These are phyloP conservation scores for Zonitis immaculata DNA, from an alignment of 2,888 invertebrate genomes.

Conservation along the genomic window DNA sequence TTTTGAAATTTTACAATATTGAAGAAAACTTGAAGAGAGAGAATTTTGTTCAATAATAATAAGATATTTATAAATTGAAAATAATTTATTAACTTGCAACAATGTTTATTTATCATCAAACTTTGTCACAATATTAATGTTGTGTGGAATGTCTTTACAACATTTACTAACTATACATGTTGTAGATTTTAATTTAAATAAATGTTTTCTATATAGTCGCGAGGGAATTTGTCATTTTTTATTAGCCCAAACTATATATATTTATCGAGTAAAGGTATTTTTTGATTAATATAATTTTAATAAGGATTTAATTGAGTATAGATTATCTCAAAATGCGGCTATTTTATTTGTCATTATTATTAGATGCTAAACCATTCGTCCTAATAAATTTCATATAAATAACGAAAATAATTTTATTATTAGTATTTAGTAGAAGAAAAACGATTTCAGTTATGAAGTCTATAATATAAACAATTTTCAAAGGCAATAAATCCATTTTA, in stretches of 20 bases:
- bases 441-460: conserved; percentile 4
- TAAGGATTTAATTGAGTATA: conserved; percentile 15
- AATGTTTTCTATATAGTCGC: background rate
- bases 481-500: conserved; percentile 42
- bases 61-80: background rate
- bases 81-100: background rate
- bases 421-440: background rate
- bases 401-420: conserved; percentile 4
- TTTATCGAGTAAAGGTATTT: too few species aligned
- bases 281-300: conserved; percentile 10
- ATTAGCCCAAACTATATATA: background rate
- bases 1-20: background rate
- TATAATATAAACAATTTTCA: conserved; percentile 23
- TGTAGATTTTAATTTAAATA: background rate
- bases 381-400: conserved; percentile 7
- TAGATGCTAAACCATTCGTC: conserved; percentile 5
- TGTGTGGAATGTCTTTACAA: background rate
- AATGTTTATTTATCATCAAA: background rate
- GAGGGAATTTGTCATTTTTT: background rate
- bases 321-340: conserved; percentile 4
- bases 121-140: background rate
- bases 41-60: background rate
- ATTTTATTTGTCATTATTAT: conserved; percentile 10
- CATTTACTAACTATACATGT: too few species aligned
- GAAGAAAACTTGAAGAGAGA: background rate